Evolutionary conservation across 2,888 invertebrate species (phyloP).

Genomic region (Sarcophaga caerulescens): DNA sequence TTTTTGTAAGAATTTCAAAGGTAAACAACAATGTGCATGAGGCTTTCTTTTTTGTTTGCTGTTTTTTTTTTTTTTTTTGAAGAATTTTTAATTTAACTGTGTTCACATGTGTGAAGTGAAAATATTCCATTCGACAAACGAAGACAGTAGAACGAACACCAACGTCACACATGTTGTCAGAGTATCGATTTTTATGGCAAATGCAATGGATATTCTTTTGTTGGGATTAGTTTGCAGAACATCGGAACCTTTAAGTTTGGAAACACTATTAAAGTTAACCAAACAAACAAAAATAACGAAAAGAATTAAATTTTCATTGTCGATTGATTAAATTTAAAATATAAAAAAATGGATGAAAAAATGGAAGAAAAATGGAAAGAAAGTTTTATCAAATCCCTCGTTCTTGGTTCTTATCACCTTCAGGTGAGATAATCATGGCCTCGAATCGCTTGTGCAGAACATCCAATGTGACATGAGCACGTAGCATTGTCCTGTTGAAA

Average conservation of each 20-base stretch:
- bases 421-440: no score
- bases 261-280: no score
- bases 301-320: no score
- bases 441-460: no score
- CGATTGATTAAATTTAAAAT: no score
- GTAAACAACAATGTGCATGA: slow-evolving; percentile 40
- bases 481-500: no score
- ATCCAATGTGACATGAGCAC: no score
- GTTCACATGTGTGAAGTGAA: slow-evolving; percentile 28
- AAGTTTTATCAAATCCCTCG: no score
- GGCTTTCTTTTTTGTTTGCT: not conserved
- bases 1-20: slow-evolving; percentile 10
- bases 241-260: not conserved
- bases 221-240: not conserved
- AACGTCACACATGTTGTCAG: not conserved
- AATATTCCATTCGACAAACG: not conserved
- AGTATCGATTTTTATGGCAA: slow-evolving; percentile 20
- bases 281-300: no score
- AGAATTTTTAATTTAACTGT: slow-evolving; percentile 47
- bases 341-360: no score
- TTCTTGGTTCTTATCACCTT: no score
- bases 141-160: not conserved
- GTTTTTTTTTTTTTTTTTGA: not conserved
- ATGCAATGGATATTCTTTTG: not conserved
- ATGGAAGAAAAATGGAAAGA: no score